A percentile compares a stretch with the other conserved stretches of the same genome.
Conservation (phyloP, 1,140 invertebrate genomes). For the Heliconius nattereri region DNA sequence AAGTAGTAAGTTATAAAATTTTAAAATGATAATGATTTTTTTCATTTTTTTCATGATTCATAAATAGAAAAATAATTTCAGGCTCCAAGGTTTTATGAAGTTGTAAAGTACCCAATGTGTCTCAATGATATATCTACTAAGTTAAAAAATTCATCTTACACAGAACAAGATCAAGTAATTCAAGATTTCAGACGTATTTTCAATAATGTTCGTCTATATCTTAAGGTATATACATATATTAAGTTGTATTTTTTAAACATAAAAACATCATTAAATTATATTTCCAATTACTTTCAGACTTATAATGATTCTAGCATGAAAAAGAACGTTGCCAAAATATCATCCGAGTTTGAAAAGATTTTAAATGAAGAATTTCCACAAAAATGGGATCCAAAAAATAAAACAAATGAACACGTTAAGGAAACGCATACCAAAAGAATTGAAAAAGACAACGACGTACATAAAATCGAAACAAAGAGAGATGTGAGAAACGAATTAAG, state of each 20-base stretch:
- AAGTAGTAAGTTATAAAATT: constrained; percentile 55
- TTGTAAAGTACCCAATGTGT: constrained; percentile 78
- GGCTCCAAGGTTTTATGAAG: constrained; percentile 78
- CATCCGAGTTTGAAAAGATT: constrained; percentile 72
- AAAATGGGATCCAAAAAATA: constrained; percentile 61
- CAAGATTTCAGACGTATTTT: constrained; percentile 78
- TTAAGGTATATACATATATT: constrained; percentile 61
- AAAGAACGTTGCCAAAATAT: constrained; percentile 71
- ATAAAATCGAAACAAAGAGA: constrained; percentile 53
- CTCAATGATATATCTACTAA: constrained; percentile 74
- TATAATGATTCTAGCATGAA: constrained; percentile 74
- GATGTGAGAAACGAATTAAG: constrained; percentile 16
- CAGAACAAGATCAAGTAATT: constrained; percentile 73
- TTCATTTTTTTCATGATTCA: background rate
- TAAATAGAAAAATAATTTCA: constrained; percentile 45
- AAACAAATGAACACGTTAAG: constrained; percentile 44
- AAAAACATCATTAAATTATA: background rate
- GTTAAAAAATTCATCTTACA: constrained; percentile 71
- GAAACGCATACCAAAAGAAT: constrained; percentile 50
- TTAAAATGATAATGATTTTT: background rate
- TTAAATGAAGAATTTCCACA: constrained; percentile 70
- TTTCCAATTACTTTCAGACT: constrained; percentile 50
- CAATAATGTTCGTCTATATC: constrained; percentile 73
- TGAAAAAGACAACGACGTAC: constrained; percentile 54
- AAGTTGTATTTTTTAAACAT: background rate